Percentiles rank a stretch among this genome's conserved stretches.
phyloP scores from a whole-genome alignment of 2,113 vertebrate genomes.

The Clinocottus analis region DNA sequence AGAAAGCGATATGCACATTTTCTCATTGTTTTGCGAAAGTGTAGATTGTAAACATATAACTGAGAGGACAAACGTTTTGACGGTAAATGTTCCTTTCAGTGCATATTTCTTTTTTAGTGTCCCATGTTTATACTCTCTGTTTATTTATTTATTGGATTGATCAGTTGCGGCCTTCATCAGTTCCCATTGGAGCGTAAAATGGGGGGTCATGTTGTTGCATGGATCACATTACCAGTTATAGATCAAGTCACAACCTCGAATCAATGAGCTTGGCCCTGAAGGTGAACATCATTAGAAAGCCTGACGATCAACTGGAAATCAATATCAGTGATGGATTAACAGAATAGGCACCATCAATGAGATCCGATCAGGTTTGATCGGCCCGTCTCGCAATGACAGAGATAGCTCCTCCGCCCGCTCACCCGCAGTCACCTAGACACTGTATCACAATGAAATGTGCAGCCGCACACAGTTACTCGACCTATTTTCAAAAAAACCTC shows the following conservation, averaged over 20 bases:
- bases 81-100: not conserved
- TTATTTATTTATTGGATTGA: constrained; percentile 62
- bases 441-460: constrained; percentile 34
- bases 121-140: constrained; percentile 22
- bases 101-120: not conserved
- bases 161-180: constrained; percentile 21
- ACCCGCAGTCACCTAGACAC: constrained; percentile 11
- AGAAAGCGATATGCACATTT: constrained; percentile 30
- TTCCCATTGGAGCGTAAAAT: constrained; percentile 52
- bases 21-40: not conserved
- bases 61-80: not conserved
- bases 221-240: constrained; percentile 72
- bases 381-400: not conserved
- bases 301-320: constrained; percentile 65
- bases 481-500: constrained; percentile 20
- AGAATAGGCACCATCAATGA: constrained; percentile 3
- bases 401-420: constrained; percentile 10
- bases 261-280: constrained; percentile 70
- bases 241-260: constrained; percentile 56
- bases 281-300: constrained; percentile 71
- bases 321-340: constrained; percentile 71
- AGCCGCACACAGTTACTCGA: not conserved
- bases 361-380: constrained; percentile 41
- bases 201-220: constrained; percentile 61
- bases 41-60: constrained; percentile 23